A percentile compares a stretch with the other conserved stretches of the same genome.
Evolutionary conservation across 2,888 invertebrate species (phyloP).

Genomic region (Nesidiocoris tenuis): DNA sequence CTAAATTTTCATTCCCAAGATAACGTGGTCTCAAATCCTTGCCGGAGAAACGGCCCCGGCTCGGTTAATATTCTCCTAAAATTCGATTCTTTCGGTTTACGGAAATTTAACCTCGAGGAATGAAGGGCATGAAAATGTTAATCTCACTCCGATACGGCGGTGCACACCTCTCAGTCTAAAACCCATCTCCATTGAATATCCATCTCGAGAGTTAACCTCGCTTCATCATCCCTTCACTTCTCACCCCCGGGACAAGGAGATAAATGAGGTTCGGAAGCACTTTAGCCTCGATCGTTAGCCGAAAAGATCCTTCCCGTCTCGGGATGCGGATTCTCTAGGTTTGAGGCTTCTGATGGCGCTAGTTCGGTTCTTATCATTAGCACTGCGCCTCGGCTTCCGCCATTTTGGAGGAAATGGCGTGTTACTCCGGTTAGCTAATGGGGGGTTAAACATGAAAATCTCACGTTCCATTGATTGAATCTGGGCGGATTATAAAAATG

Average conservation of each 20-base stretch:
- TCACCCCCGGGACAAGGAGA: constrained; percentile 15
- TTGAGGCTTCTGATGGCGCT: background rate
- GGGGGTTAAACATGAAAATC: background rate
- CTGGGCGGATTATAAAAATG: background rate
- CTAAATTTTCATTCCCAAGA: too few relatives aligned
- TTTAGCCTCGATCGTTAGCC: constrained; percentile 25
- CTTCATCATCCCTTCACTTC: constrained; percentile 16
- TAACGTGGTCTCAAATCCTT: too few relatives aligned
- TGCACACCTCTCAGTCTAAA: constrained; percentile 1
- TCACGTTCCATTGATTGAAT: background rate
- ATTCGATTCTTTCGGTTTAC: too few relatives aligned
- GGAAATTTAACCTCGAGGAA: too few relatives aligned
- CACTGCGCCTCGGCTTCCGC: background rate
- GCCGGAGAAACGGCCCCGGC: too few relatives aligned
- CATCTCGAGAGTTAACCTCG: constrained; percentile 24
- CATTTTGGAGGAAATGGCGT: background rate
- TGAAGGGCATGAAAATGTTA: too few relatives aligned
- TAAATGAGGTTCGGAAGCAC: constrained; percentile 39
- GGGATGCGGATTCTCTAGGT: constrained; percentile 9
- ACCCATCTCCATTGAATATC: constrained; percentile 34
- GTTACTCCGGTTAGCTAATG: background rate
- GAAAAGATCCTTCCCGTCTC: background rate
- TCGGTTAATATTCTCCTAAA: too few relatives aligned
- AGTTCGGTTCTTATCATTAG: background rate
- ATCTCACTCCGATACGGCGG: background rate